A percentile compares a stretch with the other conserved stretches of the same genome.
phyloP scores from a whole-genome alignment of 2,113 vertebrate species.

The Eurystomus gularis region DNA sequence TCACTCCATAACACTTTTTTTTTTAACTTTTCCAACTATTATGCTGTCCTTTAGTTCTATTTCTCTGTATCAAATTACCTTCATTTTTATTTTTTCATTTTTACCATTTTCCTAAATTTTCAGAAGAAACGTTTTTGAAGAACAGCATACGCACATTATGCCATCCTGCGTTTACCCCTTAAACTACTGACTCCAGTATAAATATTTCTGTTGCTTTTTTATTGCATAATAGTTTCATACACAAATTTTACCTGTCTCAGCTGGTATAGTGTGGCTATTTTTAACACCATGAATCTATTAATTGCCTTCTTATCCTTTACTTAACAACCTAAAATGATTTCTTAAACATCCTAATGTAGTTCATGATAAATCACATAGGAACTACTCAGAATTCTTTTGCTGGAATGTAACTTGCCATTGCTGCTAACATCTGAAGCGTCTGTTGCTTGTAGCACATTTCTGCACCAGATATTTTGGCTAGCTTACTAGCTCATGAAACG shows the following conservation, averaged over 20 bases:
- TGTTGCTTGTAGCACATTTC: slow-evolving; percentile 7
- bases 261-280: neutral
- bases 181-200: neutral
- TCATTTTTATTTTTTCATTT: neutral
- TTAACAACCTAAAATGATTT: neutral
- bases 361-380: neutral
- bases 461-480: slow-evolving; percentile 7
- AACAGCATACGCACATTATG: neutral
- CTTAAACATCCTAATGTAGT: neutral
- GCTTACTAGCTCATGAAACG: neutral
- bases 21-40: neutral
- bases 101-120: neutral
- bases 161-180: neutral
- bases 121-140: neutral
- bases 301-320: neutral
- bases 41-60: neutral
- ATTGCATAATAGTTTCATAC: neutral
- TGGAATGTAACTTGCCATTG: neutral
- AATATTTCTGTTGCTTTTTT: neutral
- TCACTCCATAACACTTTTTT: neutral
- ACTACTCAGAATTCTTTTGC: neutral
- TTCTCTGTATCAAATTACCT: neutral
- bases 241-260: neutral
- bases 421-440: neutral
- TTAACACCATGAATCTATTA: neutral